Evolutionary conservation across 2,888 invertebrate species (phyloP), one percentile per base, ranked within the genome.

Genomic region (Aphidoletes aphidimyza): DNA sequence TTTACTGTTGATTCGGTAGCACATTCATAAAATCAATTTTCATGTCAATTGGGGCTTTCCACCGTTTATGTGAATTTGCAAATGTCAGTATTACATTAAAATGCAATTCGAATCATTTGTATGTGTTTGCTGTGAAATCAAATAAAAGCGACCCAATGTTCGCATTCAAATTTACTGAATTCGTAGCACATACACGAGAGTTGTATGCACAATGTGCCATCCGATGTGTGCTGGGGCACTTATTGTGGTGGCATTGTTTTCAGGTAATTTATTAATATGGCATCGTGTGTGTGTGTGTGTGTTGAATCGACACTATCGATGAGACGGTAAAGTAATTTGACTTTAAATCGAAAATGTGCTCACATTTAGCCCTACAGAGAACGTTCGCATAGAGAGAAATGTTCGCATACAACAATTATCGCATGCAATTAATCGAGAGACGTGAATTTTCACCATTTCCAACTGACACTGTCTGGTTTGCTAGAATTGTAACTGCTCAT

Each of bases 251-350:
- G 22, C n/a, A 54, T 54, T 54, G 54, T 69, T 69, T 69, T 30
- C 69, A 69, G 69, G 69, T 69, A 69, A 69, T 69, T 69, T 69
- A 69, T 69, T 69, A 69, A 69, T 69, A 69, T 69, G 69, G 14
- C 30, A 30, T 69, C 34, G 34, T 30, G 17, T 47, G 47, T 69
- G 54, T 17, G 19, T 54, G 22, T 54, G 54, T 54, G 22, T 54
- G 54, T 39, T 54, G 22, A 6, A 2, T 5, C 17, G 47, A 9
- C 17, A 17, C 2, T 69, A 30, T 69, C 69, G 34, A 34, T 30
- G 69, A 69, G 30, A 30, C 30, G 69, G 69, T 30, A 69, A 69
- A 69, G 26, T 30, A n/a, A 69, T 69, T 69, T 30, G 69, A 14
- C 11, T 0, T 69, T 30, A 30, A 69, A 69, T 69, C 69, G 17